Evolutionary conservation across 2,113 vertebrate species (phyloP).

Genomic region (Gracilinanus agilis): DNA sequence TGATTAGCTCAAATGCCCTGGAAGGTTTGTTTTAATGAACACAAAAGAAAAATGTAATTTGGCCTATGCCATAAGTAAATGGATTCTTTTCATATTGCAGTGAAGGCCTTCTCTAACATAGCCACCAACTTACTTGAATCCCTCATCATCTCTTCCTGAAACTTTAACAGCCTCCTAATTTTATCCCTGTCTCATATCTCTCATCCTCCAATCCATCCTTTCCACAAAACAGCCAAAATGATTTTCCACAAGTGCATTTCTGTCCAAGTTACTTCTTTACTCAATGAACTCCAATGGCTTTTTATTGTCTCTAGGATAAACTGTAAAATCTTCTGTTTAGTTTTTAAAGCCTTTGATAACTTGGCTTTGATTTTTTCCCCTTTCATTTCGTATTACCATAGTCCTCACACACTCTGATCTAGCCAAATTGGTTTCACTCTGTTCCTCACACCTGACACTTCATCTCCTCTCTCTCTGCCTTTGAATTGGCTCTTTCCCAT

Average conservation of each 20-base stretch:
- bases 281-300: not conserved
- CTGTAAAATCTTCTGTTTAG: not conserved
- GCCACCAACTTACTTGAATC: not conserved
- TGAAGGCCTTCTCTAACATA: not conserved
- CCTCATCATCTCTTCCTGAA: not conserved
- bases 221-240: not conserved
- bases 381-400: not conserved
- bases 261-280: not conserved
- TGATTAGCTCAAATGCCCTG: not conserved
- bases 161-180: not conserved
- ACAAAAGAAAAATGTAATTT: not conserved
- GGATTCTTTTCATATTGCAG: not conserved
- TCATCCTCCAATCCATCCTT: not conserved
- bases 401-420: not conserved
- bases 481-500: not conserved
- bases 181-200: not conserved
- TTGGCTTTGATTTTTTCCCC: not conserved
- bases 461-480: not conserved
- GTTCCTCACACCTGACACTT: not conserved
- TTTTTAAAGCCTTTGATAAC: not conserved
- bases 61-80: not conserved
- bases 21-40: not conserved
- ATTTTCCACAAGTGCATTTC: not conserved
- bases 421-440: not conserved
- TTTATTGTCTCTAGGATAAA: not conserved